Evolutionary conservation across 2,888 invertebrate genomes (phyloP), one percentile per base, ranked within the genome.

Genomic region (Osedax frankpressi): DNA sequence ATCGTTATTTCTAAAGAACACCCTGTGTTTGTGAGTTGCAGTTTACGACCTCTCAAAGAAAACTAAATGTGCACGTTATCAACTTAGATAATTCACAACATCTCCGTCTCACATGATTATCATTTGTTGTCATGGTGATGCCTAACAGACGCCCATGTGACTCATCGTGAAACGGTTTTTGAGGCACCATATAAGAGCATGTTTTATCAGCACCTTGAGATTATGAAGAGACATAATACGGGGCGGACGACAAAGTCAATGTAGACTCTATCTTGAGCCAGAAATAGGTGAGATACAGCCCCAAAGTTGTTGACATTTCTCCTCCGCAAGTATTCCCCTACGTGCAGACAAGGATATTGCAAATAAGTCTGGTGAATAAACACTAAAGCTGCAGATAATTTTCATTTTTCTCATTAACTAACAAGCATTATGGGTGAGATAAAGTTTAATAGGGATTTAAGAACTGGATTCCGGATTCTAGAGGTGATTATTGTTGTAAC

Each of bases 111-210:
- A 65, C 24, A 65, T 65, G 65, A 19, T 65, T 65, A 65, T 65
- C 65, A 2, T 24, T 65, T n/a, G 65, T 65, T 65, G 65, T 19
- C 24, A 24, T 2, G n/a, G 65, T n/a, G 65, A n/a, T n/a, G n/a
- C 65, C 65, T 65, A 2, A 65, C 2, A 65, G 24, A 65, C 2
- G 65, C 65, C n/a, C 24, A 0, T 24, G 24, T 65, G 65, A 65
- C 24, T 65, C 65, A 65, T 24, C 65, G 1, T 65, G 19, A 1
- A 24, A n/a, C 24, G 62, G 65, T 14, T 65, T 65, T 65, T 65
- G 65, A 65, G 65, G 24, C 65, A 65, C 65, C 65, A n/a, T 65
- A 65, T 65, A 65, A 65, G 65, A 65, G 65, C 65, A 65, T n/a
- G 24, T 65, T 19, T 65, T 65, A 65, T 65, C 24, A 65, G 24